Conservation (phyloP, 53 echinoderm and acorn worm genomes). For the Glandiceps talaboti region DNA sequence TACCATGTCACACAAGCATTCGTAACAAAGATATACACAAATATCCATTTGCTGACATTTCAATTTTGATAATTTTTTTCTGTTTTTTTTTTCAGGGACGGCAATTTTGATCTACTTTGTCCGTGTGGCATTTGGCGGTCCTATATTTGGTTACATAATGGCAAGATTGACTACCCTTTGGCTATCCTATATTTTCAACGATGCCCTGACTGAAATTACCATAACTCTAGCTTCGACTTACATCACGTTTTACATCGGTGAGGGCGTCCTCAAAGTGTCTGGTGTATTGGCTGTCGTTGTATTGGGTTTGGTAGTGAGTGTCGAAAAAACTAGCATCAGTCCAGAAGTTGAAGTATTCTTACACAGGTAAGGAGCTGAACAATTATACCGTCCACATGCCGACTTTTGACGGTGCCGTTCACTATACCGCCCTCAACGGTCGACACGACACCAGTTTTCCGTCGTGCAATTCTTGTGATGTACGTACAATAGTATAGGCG, state of each 20-base stretch:
- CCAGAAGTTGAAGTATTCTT: constrained; percentile 95
- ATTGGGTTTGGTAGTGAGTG: constrained; percentile 74
- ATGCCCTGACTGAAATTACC: constrained; percentile 91
- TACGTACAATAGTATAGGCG: too few relatives aligned
- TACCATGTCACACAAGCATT: neutral
- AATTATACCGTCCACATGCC: too few relatives aligned
- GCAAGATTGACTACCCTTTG: constrained; percentile 71
- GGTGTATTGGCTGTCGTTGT: constrained; percentile 86
- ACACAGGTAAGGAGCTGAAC: too few relatives aligned
- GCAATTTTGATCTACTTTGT: constrained; percentile 51
- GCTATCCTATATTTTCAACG: constrained; percentile 90
- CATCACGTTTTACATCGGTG: constrained; percentile 79
- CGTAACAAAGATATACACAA: neutral
- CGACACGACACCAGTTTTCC: too few relatives aligned
- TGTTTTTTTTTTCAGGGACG: constrained; percentile 19
- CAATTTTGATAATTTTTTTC: neutral
- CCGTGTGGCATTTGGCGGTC: constrained; percentile 72
- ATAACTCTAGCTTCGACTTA: constrained; percentile 90
- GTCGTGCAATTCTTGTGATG: too few relatives aligned
- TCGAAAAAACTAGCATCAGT: constrained; percentile 74
- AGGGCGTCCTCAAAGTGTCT: constrained; percentile 49
- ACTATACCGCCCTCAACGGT: too few relatives aligned
- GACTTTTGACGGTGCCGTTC: too few relatives aligned
- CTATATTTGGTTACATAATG: constrained; percentile 45
- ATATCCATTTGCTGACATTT: neutral